These are phyloP conservation scores for Drosophila diplacantha DNA, from an alignment of 2,888 invertebrate species.

Conservation along the genomic window DNA sequence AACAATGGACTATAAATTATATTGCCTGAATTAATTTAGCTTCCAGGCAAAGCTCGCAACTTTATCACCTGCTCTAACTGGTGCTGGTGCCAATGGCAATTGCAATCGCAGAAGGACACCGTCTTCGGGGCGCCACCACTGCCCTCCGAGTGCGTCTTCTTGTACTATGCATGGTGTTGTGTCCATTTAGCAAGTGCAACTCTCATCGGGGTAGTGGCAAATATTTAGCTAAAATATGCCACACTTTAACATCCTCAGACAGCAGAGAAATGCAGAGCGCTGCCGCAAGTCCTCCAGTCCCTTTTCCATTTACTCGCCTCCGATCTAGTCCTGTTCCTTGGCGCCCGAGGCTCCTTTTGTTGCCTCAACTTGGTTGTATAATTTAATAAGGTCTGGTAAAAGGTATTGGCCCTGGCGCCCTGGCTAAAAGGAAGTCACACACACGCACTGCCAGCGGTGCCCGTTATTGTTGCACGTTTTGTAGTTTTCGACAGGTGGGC, in stretches of 20 bases:
- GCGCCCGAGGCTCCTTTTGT: slow-evolving; percentile 34
- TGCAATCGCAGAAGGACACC: slow-evolving; percentile 26
- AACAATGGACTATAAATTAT: slow-evolving; percentile 68
- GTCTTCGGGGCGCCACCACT: slow-evolving; percentile 36
- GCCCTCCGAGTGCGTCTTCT: slow-evolving; percentile 14
- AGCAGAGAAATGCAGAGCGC: slow-evolving; percentile 31
- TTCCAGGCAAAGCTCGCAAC: slow-evolving; percentile 41
- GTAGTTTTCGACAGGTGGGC: slow-evolving; percentile 62
- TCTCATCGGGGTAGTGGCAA: slow-evolving; percentile 52
- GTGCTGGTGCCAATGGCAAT: slow-evolving; percentile 36
- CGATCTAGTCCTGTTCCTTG: slow-evolving; percentile 2
- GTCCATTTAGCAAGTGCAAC: slow-evolving; percentile 42
- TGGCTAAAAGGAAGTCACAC: slow-evolving; percentile 35
- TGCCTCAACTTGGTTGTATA: slow-evolving; percentile 49
- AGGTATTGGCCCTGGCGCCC: slow-evolving; percentile 49
- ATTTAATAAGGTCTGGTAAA: slow-evolving; percentile 63
- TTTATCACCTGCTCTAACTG: slow-evolving; percentile 56
- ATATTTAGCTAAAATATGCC: slow-evolving; percentile 66
- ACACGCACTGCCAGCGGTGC: slow-evolving; percentile 16
- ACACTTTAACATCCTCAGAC: slow-evolving; percentile 55
- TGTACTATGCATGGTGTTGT: slow-evolving; percentile 8
- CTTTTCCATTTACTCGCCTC: not conserved
- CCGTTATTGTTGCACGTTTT: slow-evolving; percentile 54
- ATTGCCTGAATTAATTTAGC: slow-evolving; percentile 60
- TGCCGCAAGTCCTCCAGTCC: not conserved